A percentile compares a stretch with the other conserved stretches of the same genome.
phyloP scores from a whole-genome alignment of 2,888 invertebrate genomes.

The Phalangium opilio region DNA sequence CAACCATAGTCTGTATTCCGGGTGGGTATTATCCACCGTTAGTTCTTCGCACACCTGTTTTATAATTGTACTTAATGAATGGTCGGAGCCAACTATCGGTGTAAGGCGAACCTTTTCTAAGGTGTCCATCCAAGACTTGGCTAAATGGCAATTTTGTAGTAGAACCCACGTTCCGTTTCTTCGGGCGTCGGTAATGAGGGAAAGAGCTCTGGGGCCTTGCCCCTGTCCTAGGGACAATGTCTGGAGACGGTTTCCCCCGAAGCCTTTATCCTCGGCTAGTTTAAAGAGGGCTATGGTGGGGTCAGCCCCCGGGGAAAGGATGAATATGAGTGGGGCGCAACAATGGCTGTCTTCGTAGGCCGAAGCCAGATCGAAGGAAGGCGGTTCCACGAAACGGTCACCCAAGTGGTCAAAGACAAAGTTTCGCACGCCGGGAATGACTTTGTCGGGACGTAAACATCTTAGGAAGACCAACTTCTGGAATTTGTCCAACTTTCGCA shows the following conservation, averaged over 20 bases:
- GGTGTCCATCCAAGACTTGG: slow-evolving; percentile 35
- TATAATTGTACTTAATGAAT: background rate
- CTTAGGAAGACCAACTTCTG: slow-evolving; percentile 32
- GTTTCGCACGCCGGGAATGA: slow-evolving; percentile 31
- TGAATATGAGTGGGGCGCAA: slow-evolving; percentile 33
- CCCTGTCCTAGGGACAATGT: slow-evolving; percentile 36
- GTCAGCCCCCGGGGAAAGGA: slow-evolving; percentile 35
- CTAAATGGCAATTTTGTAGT: slow-evolving; percentile 36
- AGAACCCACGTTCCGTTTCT: slow-evolving; percentile 35
- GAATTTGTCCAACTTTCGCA: slow-evolving; percentile 28
- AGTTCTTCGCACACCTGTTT: slow-evolving; percentile 26
- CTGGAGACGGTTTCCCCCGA: slow-evolving; percentile 34
- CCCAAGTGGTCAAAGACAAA: slow-evolving; percentile 33
- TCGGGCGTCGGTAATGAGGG: slow-evolving; percentile 32
- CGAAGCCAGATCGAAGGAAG: slow-evolving; percentile 34
- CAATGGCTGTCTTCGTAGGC: slow-evolving; percentile 32
- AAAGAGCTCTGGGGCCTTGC: slow-evolving; percentile 35
- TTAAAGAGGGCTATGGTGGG: slow-evolving; percentile 34
- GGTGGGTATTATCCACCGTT: slow-evolving; percentile 32
- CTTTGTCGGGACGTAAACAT: slow-evolving; percentile 35
- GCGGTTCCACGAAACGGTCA: slow-evolving; percentile 33
- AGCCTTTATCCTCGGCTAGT: slow-evolving; percentile 36
- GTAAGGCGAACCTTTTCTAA: slow-evolving; percentile 35
- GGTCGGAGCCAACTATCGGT: background rate
- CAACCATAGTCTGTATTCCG: slow-evolving; percentile 35